Evolutionary conservation across 2,888 invertebrate species (phyloP), one percentile per base, ranked within the genome.

Genomic region (Acleris holmiana): DNA sequence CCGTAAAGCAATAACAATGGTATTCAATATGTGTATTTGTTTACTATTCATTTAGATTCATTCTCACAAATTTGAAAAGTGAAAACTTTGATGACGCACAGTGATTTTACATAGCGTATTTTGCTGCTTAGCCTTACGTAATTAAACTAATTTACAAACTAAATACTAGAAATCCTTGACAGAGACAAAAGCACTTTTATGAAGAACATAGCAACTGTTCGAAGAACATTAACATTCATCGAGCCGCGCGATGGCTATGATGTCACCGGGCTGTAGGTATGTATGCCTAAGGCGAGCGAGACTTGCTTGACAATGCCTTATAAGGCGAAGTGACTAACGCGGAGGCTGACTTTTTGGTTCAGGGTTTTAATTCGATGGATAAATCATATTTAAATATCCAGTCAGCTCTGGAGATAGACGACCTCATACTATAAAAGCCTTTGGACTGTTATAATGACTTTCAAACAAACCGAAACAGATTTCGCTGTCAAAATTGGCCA

Each of bases 291-390:
- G 78, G 76, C 77, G 69, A 75, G 69, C 75, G 68, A 61, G 70
- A 67, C 68, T 63, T 70, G 78, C 73, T 69, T 76, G 77, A 83
- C 82, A 83, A 76, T 74, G 73, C 84, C 90, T 74, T 88, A 85
- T 86, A 90, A 76, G 88, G 86, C 77, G 82, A 88, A 88, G 84
- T 87, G 87, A 88, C 86, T 89, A 88, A 88, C 78, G 84, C 81
- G 78, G 80, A 77, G 73, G 74, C 73, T 72, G 73, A 73, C 73
- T 83, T 86, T 70, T 84, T 78, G 76, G 82, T 79, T 85, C 85
- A 86, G 79, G 84, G 86, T 71, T 81, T 76, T 69, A 73, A 74
- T 74, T 75, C 75, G 71, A 76, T 72, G 75, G 73, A 74, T 72
- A 73, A 76, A 75, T 35, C 60, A 65, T 17, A 50, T 50, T 59